Conservation (phyloP, 2,888 invertebrate species). For the Drosophila siamana region DNA sequence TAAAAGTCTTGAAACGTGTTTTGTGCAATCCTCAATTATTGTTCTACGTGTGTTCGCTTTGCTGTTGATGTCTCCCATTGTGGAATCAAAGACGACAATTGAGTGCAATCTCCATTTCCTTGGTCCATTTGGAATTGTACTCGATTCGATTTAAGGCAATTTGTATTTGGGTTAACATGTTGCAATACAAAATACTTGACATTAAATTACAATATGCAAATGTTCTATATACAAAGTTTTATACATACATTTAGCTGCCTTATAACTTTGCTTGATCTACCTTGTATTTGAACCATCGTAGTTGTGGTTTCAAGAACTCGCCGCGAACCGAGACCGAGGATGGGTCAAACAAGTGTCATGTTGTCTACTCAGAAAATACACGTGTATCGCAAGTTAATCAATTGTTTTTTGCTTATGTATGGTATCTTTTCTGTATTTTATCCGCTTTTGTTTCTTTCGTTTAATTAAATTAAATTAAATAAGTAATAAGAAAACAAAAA, state of each 20-base stretch:
- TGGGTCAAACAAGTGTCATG: conserved; percentile 9
- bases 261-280: conserved; percentile 12
- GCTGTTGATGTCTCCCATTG: conserved; percentile 27
- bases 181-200: conserved; percentile 55
- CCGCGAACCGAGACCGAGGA: conserved; percentile 17
- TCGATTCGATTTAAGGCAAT: conserved; percentile 51
- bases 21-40: conserved; percentile 11
- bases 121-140: conserved; percentile 7
- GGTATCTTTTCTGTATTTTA: conserved; percentile 62
- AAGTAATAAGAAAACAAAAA: conserved; percentile 64
- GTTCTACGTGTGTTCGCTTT: conserved; percentile 27
- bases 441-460: conserved; percentile 67
- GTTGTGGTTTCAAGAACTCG: conserved; percentile 10
- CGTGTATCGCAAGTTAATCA: conserved; percentile 18
- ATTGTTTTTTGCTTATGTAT: conserved; percentile 42
- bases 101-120: not conserved
- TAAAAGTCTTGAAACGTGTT: no score
- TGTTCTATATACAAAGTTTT: conserved; percentile 55
- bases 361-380: conserved; percentile 41
- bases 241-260: conserved; percentile 47
- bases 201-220: conserved; percentile 51
- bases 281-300: not conserved
- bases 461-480: conserved; percentile 86
- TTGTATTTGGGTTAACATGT: conserved; percentile 57
- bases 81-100: conserved; percentile 16